Conservation (phyloP, 2,888 invertebrate genomes). For the Cremastinae sp. region DNA sequence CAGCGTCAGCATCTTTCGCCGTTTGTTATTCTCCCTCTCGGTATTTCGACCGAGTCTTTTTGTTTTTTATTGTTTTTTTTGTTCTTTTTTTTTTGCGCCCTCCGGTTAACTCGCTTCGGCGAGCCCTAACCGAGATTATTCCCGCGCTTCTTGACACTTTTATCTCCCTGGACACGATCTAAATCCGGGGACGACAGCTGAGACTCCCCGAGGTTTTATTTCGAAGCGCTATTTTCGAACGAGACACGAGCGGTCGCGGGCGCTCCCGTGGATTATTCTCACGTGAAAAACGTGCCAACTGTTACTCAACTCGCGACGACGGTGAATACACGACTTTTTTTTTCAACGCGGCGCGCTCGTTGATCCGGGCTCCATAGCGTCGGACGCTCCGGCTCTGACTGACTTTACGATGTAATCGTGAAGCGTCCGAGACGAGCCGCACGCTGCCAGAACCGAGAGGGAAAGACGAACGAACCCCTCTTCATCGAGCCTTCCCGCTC, state of each 20-base stretch:
- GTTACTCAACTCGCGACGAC: conserved; percentile 49
- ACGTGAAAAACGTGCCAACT: conserved; percentile 47
- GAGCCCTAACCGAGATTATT: too few relatives aligned
- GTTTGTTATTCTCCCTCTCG: background rate
- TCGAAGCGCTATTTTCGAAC: conserved; percentile 49
- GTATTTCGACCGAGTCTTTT: too few relatives aligned
- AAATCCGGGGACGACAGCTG: too few relatives aligned
- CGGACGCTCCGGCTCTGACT: conserved; percentile 75
- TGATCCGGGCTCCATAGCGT: conserved; percentile 63
- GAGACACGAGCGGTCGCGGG: conserved; percentile 36
- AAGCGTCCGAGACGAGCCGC: conserved; percentile 21
- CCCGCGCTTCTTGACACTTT: too few relatives aligned
- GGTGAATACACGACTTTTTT: background rate
- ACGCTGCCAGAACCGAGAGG: background rate
- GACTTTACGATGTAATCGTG: conserved; percentile 64
- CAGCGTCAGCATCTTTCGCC: conserved; percentile 46
- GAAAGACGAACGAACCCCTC: conserved; percentile 27
- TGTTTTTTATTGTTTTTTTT: too few relatives aligned
- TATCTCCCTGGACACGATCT: too few relatives aligned
- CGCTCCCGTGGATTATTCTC: conserved; percentile 47
- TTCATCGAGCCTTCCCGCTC: conserved; percentile 63
- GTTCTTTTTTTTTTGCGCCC: too few relatives aligned
- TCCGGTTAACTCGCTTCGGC: too few relatives aligned
- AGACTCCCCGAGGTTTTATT: background rate
- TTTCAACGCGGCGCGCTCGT: conserved; percentile 29